Evolutionary conservation across 92 coral and sea anemone species (phyloP), one percentile per base, ranked within the genome.

Genomic region (Parazoanthus atlanticus): DNA sequence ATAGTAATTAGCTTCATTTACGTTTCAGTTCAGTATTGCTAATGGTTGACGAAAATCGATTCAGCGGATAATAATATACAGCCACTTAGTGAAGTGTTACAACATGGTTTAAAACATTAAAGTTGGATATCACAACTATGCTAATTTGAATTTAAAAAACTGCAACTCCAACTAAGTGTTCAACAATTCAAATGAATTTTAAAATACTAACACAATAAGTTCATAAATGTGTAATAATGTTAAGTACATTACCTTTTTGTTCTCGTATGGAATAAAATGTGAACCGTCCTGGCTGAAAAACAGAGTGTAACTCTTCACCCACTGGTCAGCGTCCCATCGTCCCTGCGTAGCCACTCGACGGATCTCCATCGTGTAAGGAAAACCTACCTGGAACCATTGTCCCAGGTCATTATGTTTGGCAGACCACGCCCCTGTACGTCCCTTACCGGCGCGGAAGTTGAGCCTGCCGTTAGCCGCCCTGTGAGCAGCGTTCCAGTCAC

Each of bases 271-370:
- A 69, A 69, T 69, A 32, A 69, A 69, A 29, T 69, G 74, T 69
- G 74, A 69, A 26, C 74, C 74, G 74, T 69, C 74, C 74, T 69
- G 74, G 32, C 74, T 69, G 74, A 69, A 69, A 8, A 69, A 69
- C 30, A 69, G 74, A 11, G 74, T 69, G 29, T 69, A 69, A 2
- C 9, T 69, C 74, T 8, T 69, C 29, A 69, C 74, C 74, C 74
- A 69, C 74, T 69, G 74, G 74, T 69, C 1, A 69, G 74, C 74
- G 32, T 69, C 74, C 74, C 4, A 13, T 69, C 74, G 74, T 69
- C 74, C 74, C 74, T 69, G 74, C 11, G 74, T 69, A 5, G 74
- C 74, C 30, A 69, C 74, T n/a, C 74, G 74, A 8, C 74, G 74
- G 15, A 69, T 69, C 32, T 69, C 74, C 28, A 69, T n/a, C 11